phyloP scores from a whole-genome alignment of 1,140 invertebrate species.

The Lasioglossum albipes region DNA sequence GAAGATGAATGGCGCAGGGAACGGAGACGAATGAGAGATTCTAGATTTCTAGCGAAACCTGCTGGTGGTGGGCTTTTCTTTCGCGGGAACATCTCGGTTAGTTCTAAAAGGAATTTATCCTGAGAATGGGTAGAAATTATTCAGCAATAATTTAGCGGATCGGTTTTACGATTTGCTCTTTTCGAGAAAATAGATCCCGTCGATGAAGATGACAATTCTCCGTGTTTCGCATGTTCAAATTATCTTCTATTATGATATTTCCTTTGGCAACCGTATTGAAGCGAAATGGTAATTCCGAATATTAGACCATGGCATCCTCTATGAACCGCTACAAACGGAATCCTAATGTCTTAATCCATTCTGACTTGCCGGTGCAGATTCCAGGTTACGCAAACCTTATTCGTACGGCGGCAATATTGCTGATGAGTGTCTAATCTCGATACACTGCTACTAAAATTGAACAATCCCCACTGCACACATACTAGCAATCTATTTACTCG shows the following conservation, averaged over 20 bases:
- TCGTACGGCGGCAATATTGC: not conserved
- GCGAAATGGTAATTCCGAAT: slow-evolving; percentile 33
- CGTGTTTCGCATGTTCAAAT: slow-evolving; percentile 29
- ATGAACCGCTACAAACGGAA: slow-evolving; percentile 37
- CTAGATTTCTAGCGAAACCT: too few relatives aligned
- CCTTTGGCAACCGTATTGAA: slow-evolving; percentile 25
- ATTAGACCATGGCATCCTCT: not conserved
- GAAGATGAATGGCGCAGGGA: too few relatives aligned
- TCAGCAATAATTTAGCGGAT: too few relatives aligned
- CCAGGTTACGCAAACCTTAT: slow-evolving; percentile 27
- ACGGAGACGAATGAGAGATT: too few relatives aligned
- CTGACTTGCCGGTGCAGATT: slow-evolving; percentile 5
- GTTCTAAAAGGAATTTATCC: too few relatives aligned
- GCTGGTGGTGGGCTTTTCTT: too few relatives aligned
- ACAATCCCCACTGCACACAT: too few relatives aligned
- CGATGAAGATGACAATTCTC: not conserved
- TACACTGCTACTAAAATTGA: not conserved
- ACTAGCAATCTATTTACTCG: too few relatives aligned
- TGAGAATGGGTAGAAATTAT: too few relatives aligned
- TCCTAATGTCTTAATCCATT: slow-evolving; percentile 49
- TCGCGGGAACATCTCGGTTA: too few relatives aligned
- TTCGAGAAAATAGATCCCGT: not conserved
- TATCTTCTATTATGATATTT: slow-evolving; percentile 21
- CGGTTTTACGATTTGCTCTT: not conserved
- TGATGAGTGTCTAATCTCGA: not conserved